These are phyloP conservation scores for Nothoprocta perdicaria DNA, from an alignment of 2,113 vertebrate genomes.

Conservation along the genomic window DNA sequence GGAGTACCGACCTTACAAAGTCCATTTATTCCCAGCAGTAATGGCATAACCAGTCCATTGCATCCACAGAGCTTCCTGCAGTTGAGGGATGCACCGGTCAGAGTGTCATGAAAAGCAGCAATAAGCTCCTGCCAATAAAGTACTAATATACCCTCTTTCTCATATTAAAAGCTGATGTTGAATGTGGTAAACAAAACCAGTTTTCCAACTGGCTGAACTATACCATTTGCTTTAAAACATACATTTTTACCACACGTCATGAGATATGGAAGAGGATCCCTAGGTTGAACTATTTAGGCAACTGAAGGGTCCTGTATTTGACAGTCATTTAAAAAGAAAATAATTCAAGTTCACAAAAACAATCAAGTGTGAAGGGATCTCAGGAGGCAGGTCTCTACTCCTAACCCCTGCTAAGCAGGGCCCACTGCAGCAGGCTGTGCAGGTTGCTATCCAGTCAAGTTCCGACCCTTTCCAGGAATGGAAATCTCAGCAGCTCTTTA, in stretches of 20 bases:
- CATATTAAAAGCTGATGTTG: too few relatives aligned
- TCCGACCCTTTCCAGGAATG: fast-evolving
- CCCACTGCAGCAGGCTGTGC: not conserved
- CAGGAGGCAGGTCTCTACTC: not conserved
- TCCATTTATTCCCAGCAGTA: not conserved
- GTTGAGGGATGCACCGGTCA: fast-evolving
- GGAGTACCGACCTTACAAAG: not conserved
- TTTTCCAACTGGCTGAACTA: not conserved
- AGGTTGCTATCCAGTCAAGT: not conserved
- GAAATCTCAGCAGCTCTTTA: not conserved
- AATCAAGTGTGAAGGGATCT: not conserved
- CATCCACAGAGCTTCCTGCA: not conserved
- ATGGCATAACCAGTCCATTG: fast-evolving
- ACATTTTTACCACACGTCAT: not conserved
- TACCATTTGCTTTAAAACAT: not conserved
- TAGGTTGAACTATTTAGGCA: not conserved
- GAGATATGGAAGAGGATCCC: not conserved
- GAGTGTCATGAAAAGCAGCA: not conserved
- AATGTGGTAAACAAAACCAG: too few relatives aligned
- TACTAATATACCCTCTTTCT: not conserved
- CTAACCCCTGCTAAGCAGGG: not conserved
- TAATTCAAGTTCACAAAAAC: not conserved
- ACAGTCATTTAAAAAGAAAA: not conserved
- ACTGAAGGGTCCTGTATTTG: not conserved
- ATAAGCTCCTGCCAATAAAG: not conserved